phyloP scores from a whole-genome alignment of 2,888 invertebrate genomes.

The Heliothis peltigera region DNA sequence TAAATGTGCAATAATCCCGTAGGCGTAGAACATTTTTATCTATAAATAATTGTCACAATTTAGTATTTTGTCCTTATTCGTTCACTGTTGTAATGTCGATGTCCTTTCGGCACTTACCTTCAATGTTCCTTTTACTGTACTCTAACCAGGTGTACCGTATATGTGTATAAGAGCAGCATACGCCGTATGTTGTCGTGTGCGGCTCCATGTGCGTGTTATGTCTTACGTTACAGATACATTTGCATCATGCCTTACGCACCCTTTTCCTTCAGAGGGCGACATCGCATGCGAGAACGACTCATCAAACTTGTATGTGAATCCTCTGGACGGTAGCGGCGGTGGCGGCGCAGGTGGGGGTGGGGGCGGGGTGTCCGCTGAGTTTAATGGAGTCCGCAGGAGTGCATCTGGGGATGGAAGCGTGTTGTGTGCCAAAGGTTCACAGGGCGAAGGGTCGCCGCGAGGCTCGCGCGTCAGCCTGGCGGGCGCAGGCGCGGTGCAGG shows the following conservation, averaged over 20 bases:
- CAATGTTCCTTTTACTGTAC: constrained; percentile 30
- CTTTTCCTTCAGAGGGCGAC: constrained; percentile 96
- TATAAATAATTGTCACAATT: constrained; percentile 24
- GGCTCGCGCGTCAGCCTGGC: constrained; percentile 86
- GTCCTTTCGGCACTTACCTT: constrained; percentile 53
- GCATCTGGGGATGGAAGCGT: constrained; percentile 94
- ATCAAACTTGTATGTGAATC: constrained; percentile 97
- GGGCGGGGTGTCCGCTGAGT: constrained; percentile 79
- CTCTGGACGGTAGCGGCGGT: constrained; percentile 92
- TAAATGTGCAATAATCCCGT: constrained; percentile 46
- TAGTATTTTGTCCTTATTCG: constrained; percentile 34
- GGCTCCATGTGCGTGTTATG: constrained; percentile 87
- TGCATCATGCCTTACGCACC: constrained; percentile 98
- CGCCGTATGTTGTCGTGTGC: constrained; percentile 73
- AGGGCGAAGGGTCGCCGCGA: constrained; percentile 87
- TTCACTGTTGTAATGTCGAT: constrained; percentile 54
- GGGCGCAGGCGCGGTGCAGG: constrained; percentile 62
- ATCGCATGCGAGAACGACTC: constrained; percentile 92
- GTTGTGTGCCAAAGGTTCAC: constrained; percentile 91
- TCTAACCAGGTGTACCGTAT: constrained; percentile 43
- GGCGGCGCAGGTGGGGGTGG: constrained; percentile 77
- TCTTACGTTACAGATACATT: constrained; percentile 97
- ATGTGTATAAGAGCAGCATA: constrained; percentile 57
- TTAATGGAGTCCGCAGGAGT: constrained; percentile 93
- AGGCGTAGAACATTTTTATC: constrained; percentile 40